A percentile compares a stretch with the other conserved stretches of the same genome.
Evolutionary conservation across 2,888 invertebrate species (phyloP).

Genomic region (Octonoba sinensis): DNA sequence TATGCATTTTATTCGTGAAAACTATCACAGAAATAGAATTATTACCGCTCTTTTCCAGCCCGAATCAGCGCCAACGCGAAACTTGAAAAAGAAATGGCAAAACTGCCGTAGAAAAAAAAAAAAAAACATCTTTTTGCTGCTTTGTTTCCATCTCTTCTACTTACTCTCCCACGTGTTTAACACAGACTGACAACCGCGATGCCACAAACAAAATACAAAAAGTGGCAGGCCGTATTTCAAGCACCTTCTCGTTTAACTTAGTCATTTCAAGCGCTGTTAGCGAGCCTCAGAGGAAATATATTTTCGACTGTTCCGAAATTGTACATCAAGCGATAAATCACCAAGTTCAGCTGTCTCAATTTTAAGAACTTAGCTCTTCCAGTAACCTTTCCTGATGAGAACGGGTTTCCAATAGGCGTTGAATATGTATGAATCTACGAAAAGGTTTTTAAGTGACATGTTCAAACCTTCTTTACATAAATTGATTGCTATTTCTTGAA

Average conservation of each 20-base stretch:
- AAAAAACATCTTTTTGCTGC: too few species aligned
- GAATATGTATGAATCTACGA: too few species aligned
- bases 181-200: slow-evolving; percentile 11
- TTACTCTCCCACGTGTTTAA: slow-evolving; percentile 2
- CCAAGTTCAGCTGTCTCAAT: slow-evolving; percentile 7
- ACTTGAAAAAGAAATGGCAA: not conserved
- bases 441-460: too few species aligned
- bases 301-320: slow-evolving; percentile 18
- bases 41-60: too few species aligned
- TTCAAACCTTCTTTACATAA: too few species aligned
- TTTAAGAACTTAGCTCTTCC: not conserved
- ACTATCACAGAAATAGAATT: too few species aligned
- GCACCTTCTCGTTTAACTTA: slow-evolving; percentile 19
- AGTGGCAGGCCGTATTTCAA: slow-evolving; percentile 23
- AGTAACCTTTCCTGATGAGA: not conserved
- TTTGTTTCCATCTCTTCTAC: too few species aligned
- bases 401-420: too few species aligned
- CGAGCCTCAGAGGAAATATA: slow-evolving; percentile 19
- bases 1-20: too few species aligned
- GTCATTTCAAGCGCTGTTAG: slow-evolving; percentile 44
- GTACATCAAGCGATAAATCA: slow-evolving; percentile 48
- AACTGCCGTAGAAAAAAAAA: too few species aligned
- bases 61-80: too few species aligned
- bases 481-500: too few species aligned
- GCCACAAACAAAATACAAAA: slow-evolving; percentile 8